phyloP scores from a whole-genome alignment of 2,113 vertebrate genomes.

The Pygoscelis adeliae region DNA sequence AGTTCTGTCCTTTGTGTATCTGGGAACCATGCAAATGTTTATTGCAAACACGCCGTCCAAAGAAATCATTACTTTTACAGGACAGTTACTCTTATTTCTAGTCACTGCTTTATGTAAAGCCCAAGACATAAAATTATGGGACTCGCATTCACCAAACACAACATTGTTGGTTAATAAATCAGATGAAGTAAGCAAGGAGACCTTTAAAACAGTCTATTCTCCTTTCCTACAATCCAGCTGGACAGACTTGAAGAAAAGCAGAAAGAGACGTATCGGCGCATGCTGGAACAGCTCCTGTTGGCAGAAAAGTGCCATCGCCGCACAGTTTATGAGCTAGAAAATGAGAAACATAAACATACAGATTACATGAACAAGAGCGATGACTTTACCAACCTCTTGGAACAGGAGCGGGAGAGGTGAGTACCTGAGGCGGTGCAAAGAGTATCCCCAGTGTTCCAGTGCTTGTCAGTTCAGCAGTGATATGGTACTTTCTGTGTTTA shows the following conservation, averaged over 20 bases:
- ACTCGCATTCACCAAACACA: not conserved
- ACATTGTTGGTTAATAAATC: conserved; percentile 28
- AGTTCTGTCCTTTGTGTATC: not conserved
- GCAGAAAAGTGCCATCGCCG: conserved; percentile 94
- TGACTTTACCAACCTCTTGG: conserved; percentile 97
- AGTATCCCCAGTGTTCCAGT: too few relatives aligned
- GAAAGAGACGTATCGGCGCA: conserved; percentile 92
- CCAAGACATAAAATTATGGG: not conserved
- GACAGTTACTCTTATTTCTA: not conserved
- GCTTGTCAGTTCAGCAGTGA: not conserved
- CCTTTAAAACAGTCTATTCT: conserved; percentile 9
- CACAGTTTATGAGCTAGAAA: conserved; percentile 91
- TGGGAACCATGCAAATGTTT: not conserved
- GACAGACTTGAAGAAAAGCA: conserved; percentile 94
- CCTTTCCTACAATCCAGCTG: conserved; percentile 77
- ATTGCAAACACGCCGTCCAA: not conserved
- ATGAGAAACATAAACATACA: conserved; percentile 89
- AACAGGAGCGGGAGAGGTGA: conserved; percentile 96
- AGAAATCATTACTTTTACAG: not conserved
- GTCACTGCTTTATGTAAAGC: conserved; percentile 15
- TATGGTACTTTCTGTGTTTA: not conserved
- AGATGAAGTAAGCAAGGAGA: conserved; percentile 13
- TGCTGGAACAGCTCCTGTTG: conserved; percentile 96
- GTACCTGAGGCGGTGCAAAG: not conserved
- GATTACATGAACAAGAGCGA: conserved; percentile 98